Conservation (phyloP, 2,797 vertebrate species). For the Molossus molossus region DNA sequence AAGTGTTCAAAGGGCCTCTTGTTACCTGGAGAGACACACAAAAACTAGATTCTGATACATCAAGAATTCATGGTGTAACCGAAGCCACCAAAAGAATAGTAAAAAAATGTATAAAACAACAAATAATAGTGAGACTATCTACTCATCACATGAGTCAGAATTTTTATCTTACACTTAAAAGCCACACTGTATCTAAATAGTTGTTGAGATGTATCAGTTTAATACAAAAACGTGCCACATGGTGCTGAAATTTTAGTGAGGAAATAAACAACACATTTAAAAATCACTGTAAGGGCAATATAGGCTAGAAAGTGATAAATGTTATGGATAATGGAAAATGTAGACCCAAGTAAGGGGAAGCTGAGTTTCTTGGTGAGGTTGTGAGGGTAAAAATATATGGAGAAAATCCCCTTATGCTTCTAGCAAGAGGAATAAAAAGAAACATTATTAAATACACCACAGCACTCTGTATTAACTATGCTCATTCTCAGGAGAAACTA, state of each 20-base stretch:
- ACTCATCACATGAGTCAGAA: neutral
- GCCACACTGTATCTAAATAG: neutral
- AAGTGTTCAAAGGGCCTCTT: neutral
- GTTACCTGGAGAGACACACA: neutral
- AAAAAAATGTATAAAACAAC: neutral
- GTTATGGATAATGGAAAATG: neutral
- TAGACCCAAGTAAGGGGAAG: neutral
- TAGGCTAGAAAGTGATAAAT: neutral
- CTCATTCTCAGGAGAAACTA: neutral
- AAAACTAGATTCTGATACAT: neutral
- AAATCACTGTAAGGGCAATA: neutral
- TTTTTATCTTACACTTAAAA: neutral
- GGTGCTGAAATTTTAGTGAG: neutral
- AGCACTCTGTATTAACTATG: neutral
- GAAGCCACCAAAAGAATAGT: neutral
- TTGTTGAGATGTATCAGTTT: neutral
- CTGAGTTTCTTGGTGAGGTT: neutral
- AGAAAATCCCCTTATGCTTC: neutral
- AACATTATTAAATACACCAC: neutral
- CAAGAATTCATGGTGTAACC: neutral
- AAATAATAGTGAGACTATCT: neutral
- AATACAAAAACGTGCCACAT: neutral
- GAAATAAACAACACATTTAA: neutral
- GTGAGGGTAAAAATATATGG: neutral
- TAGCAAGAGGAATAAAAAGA: neutral